These are phyloP conservation scores for Acipenser transmontanus DNA, from an alignment of 2,797 vertebrate species.

Conservation along the genomic window DNA sequence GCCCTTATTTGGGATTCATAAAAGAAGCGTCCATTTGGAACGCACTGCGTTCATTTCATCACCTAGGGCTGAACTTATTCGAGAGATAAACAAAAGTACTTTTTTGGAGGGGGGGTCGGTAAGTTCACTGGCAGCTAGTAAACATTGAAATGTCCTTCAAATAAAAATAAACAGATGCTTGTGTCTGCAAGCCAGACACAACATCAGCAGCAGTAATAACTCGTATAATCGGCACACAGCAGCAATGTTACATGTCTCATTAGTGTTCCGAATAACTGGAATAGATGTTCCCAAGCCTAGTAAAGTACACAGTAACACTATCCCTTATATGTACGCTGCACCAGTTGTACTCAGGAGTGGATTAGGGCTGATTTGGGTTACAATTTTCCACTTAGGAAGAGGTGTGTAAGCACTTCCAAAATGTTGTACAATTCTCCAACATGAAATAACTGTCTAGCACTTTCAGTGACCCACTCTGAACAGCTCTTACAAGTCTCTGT, in stretches of 20 bases:
- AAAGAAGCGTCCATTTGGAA: conserved; percentile 16
- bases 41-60: not conserved
- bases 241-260: conserved; percentile 11
- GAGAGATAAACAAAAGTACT: conserved; percentile 6
- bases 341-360: conserved; percentile 34
- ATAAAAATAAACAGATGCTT: too few species aligned
- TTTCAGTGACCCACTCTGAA: conserved; percentile 35
- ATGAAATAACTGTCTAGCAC: conserved; percentile 52
- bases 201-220: too few species aligned
- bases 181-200: too few species aligned
- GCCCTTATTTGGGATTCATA: conserved; percentile 37
- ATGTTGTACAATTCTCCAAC: conserved; percentile 40
- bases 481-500: conserved; percentile 28
- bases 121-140: not conserved
- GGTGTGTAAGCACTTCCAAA: conserved; percentile 35
- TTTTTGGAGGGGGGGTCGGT: not conserved
- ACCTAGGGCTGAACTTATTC: conserved; percentile 7
- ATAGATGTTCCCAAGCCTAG: not conserved
- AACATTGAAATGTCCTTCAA: not conserved
- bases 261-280: not conserved
- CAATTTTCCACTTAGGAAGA: conserved; percentile 40
- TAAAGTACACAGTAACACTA: conserved; percentile 16
- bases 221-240: not conserved
- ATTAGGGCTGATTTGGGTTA: conserved; percentile 23
- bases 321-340: conserved; percentile 11